Evolutionary conservation across 2,888 invertebrate genomes (phyloP), one percentile per base, ranked within the genome.

Genomic region (Dryocosmus kuriphilus): DNA sequence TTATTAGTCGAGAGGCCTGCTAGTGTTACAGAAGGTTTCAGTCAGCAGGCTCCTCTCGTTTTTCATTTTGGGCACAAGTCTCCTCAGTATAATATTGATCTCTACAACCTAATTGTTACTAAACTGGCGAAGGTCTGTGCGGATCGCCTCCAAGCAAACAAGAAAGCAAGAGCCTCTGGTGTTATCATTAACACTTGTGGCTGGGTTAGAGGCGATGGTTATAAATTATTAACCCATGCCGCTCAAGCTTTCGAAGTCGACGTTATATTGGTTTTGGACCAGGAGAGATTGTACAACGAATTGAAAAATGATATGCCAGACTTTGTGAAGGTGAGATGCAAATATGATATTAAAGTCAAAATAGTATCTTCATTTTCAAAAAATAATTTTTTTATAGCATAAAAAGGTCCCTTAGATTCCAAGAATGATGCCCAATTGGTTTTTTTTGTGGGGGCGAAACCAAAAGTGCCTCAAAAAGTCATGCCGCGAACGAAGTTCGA

Each of bases 121-220:
- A 94, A 97, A 85, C 92, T 99, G 84, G 97, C 99, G 0, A 96
- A 96, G 87, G 96, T 97, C 11, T 95, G 98, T 55, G 93, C 95
- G 2, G 96, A 97, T 86, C 94, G 98, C 80, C 94, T 98, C 89
- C 96, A 96, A 88, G 95, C 95, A 14, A 98, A 98, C 89, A 96
- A 96, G 86, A 97, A 97, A 93, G 97, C 96, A 0, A 95, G 96
- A 88, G 93, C 94, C 51, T 97, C 97, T 3, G 99, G 99, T 0
- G 96, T 97, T 4, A 95, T 99, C 51, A 98, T 99, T 83, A 99
- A 99, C 92, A 99, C 99, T 0, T 98, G 98, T 86, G 99, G 99
- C 0, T 99, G 98, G 98, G 96, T 99, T 2, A 98, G 98, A 92
- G 97, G 96, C 0, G 95, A 94, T 0, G 99, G 99, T 0, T 99